Base-by-base conservation (phyloP, 2,888 invertebrate genomes). In the Neria commutata region DNA sequence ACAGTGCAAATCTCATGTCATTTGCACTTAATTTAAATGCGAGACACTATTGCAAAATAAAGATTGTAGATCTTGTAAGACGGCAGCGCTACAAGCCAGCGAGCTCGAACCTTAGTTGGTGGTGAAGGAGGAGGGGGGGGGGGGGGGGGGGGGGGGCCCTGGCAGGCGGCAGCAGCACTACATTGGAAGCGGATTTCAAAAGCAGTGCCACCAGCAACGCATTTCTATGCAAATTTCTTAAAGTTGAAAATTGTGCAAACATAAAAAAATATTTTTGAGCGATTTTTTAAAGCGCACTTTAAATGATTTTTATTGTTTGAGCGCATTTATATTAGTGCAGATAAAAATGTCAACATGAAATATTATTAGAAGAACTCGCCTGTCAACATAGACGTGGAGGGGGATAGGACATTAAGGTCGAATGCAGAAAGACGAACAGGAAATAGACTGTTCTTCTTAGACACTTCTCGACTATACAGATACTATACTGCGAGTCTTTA, bases 1-100 rank as follows among this genome's bases (percentile, higher is more conserved):
- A 40, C 52, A 52, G 26, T 17, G 52, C 73, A 74, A 75, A 74
- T 76, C 76, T 73, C 74, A 67, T 78, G 75, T 76, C 78, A 78
- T 81, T 81, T 78, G 73, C 78, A 80, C 79, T 80, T 80, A 79
- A 81, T 81, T 80, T 79, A 78, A 80, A 80, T 80, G 78, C 79
- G 71, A 76, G 75, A 77, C 78, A 79, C 80, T 78, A 74, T 77
- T 67, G 69, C 67, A 42, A 67, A 68, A 71, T 64, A 67, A 67
- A 63, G 64, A 64, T 61, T 61, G 61, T 61, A 60, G 61, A 64
- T 61, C 64, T 58, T n/a, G 3, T 8, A 14, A 4, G 37, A 11
- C 4, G n/a, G 37, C n/a, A n/a, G 37, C 5, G 42, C 19, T 17
- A 42, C 11, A 37, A n/a, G n/a, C n/a, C n/a, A 42, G 42, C 21